Conservation (phyloP, 2,113 vertebrate species). For the Dryoscopus gambensis region DNA sequence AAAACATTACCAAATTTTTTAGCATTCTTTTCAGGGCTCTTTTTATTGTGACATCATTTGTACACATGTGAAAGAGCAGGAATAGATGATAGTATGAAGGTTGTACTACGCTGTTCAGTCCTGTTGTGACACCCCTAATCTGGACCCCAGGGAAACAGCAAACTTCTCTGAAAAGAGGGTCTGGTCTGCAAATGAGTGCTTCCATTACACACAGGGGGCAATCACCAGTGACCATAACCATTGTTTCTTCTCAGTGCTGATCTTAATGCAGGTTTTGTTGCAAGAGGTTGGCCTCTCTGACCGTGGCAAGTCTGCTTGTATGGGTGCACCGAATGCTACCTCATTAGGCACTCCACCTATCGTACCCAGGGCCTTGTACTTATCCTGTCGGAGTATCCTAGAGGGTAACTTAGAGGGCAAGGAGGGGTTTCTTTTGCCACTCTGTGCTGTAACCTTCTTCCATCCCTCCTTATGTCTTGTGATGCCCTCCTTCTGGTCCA, state of each 20-base stretch:
- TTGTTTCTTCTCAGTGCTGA: background rate
- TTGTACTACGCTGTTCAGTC: background rate
- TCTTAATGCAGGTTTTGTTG: background rate
- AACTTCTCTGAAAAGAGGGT: background rate
- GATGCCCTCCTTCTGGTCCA: background rate
- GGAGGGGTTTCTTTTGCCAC: background rate
- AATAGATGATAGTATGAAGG: background rate
- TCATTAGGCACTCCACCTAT: background rate
- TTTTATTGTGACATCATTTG: background rate
- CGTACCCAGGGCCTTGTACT: accelerated
- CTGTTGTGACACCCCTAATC: background rate
- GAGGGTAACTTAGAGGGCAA: background rate
- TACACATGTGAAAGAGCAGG: background rate
- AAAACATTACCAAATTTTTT: background rate
- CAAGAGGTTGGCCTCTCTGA: background rate
- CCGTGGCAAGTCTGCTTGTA: background rate
- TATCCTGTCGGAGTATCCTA: background rate
- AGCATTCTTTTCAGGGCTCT: background rate
- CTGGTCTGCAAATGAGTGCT: background rate
- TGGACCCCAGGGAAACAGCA: background rate
- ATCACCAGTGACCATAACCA: background rate
- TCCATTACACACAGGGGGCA: background rate
- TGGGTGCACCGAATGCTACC: background rate
- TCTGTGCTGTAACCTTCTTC: background rate
- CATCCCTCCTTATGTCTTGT: background rate